These are phyloP conservation scores for Mionectes macconnelli DNA, from an alignment of 2,113 vertebrate genomes.

Conservation along the genomic window DNA sequence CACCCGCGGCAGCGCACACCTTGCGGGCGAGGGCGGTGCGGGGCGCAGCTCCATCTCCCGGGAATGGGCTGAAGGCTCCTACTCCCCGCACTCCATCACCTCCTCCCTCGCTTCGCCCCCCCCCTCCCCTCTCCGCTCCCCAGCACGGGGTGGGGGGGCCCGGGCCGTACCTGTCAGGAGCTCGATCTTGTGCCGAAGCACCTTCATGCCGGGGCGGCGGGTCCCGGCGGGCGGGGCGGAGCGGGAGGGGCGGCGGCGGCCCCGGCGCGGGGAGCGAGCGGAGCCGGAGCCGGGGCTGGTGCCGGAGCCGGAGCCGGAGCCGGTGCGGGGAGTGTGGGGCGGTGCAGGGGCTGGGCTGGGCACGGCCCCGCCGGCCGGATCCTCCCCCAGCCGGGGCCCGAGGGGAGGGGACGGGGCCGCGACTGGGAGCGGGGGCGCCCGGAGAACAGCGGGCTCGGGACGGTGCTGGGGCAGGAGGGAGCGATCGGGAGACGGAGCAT, in stretches of 20 bases:
- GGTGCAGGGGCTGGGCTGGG: slow-evolving; percentile 11
- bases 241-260: not conserved
- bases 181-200: slow-evolving; percentile 32
- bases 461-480: not conserved
- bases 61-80: not conserved
- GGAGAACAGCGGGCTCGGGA: not conserved
- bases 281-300: not conserved
- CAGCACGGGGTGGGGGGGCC: not conserved
- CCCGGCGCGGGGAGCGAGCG: not conserved
- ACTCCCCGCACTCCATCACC: not conserved
- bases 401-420: not conserved
- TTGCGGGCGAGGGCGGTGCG: not conserved
- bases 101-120: too few species aligned
- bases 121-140: not conserved
- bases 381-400: not conserved
- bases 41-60: not conserved
- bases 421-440: not conserved
- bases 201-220: slow-evolving; percentile 4
- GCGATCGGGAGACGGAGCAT: not conserved
- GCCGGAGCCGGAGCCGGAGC: not conserved
- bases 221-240: not conserved
- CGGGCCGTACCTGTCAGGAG: slow-evolving; percentile 2
- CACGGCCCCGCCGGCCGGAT: not conserved
- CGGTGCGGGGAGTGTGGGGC: not conserved
- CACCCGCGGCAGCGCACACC: not conserved